phyloP scores from a whole-genome alignment of 1,140 invertebrate species.

The Drosophila varians region DNA sequence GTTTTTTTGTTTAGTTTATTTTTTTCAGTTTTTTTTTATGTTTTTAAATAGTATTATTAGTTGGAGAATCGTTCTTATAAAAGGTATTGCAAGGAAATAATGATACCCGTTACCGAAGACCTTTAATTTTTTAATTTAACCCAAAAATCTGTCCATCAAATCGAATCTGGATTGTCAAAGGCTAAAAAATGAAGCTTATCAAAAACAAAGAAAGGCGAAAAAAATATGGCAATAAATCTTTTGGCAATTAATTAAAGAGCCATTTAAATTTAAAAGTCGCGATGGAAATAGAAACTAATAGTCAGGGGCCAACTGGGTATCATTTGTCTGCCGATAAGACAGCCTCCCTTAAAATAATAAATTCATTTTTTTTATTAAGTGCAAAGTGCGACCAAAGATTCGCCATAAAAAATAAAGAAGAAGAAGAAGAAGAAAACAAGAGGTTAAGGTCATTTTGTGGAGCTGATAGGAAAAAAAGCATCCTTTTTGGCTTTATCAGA shows the following conservation, averaged over 20 bases:
- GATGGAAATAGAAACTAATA: conserved; percentile 39
- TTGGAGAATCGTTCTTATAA: too few species aligned
- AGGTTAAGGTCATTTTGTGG: conserved; percentile 12
- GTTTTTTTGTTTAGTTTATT: background rate
- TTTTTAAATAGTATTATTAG: too few species aligned
- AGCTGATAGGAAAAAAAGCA: conserved; percentile 11
- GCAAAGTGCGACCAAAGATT: background rate
- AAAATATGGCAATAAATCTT: conserved; percentile 71
- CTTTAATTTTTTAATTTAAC: too few species aligned
- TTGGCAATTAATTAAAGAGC: conserved; percentile 70
- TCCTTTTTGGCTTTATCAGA: conserved; percentile 34
- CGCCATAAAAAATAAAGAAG: background rate
- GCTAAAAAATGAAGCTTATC: conserved; percentile 18
- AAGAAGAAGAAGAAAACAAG: background rate
- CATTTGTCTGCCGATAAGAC: conserved; percentile 47
- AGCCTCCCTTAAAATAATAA: background rate
- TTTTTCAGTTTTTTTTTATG: background rate
- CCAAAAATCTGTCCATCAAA: background rate
- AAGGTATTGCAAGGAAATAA: background rate
- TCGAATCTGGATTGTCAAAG: conserved; percentile 29
- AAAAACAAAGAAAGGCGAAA: conserved; percentile 28
- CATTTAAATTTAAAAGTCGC: conserved; percentile 52
- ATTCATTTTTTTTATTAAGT: background rate
- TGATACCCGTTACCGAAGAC: background rate
- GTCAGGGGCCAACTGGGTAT: conserved; percentile 32